Evolutionary conservation across 2,113 vertebrate species (phyloP).

Genomic region (Apistogramma diplotaenia): DNA sequence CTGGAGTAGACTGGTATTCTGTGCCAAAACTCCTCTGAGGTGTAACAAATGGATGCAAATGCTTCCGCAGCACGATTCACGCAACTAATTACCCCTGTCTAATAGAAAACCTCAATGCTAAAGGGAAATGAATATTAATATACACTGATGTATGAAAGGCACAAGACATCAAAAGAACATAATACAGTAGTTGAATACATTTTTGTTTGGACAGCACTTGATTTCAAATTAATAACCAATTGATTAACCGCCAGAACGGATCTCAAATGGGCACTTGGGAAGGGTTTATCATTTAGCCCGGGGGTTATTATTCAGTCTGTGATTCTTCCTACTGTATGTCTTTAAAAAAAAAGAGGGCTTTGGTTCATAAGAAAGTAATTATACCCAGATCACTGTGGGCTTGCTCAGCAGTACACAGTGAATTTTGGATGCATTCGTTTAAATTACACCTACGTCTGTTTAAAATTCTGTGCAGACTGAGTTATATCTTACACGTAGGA

Average conservation of each 20-base stretch:
- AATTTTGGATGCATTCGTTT: slow-evolving; percentile 2
- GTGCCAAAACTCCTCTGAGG: slow-evolving; percentile 14
- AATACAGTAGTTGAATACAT: background rate
- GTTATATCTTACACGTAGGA: background rate
- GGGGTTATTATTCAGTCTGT: slow-evolving; percentile 31
- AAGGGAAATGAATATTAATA: background rate
- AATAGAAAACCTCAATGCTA: slow-evolving; percentile 7
- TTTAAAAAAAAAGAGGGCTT: background rate
- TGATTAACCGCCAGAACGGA: slow-evolving; percentile 7
- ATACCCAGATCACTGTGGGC: slow-evolving; percentile 12
- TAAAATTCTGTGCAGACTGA: background rate
- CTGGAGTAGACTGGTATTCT: background rate
- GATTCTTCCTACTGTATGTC: background rate
- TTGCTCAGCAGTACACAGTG: slow-evolving; percentile 11
- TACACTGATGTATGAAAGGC: background rate
- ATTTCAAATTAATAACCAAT: slow-evolving; percentile 12
- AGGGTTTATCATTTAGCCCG: background rate
- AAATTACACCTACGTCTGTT: slow-evolving; percentile 4
- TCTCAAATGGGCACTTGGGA: slow-evolving; percentile 1
- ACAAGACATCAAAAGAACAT: background rate
- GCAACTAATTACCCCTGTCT: slow-evolving; percentile 22
- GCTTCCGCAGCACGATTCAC: slow-evolving; percentile 10
- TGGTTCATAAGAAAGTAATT: slow-evolving; percentile 16
- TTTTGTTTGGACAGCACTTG: background rate
- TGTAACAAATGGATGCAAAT: slow-evolving; percentile 20